A percentile compares a stretch with the other conserved stretches of the same genome.
Evolutionary conservation across 2,113 vertebrate genomes (phyloP).

Genomic region (Lethenteron camtschaticum): DNA sequence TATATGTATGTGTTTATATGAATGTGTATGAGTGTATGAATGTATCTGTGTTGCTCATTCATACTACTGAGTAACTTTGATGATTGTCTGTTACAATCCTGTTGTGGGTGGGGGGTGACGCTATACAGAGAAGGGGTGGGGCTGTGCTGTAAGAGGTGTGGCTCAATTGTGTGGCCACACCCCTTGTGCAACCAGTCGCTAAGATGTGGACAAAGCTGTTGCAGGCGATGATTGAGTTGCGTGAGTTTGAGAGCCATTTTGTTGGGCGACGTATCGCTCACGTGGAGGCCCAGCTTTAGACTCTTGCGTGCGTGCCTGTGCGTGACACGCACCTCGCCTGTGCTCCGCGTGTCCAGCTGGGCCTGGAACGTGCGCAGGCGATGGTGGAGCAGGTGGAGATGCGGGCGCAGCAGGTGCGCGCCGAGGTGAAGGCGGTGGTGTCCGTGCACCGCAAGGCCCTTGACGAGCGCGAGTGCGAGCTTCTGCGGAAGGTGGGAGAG

Average conservation of each 20-base stretch:
- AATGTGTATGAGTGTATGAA: neutral
- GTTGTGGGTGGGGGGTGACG: no score
- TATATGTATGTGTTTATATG: neutral
- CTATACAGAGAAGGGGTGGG: no score
- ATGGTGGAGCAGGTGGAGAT: conserved; percentile 92
- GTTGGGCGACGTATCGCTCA: no score
- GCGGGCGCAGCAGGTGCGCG: conserved; percentile 82
- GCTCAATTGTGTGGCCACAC: no score
- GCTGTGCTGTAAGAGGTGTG: no score
- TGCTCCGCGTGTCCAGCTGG: conserved; percentile 31
- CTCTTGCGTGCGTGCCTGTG: neutral
- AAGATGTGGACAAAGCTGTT: no score
- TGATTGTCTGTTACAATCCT: no score
- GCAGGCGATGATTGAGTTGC: no score
- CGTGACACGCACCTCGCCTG: neutral
- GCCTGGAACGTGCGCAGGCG: conserved; percentile 88
- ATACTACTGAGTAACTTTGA: no score
- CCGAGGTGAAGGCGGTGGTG: conserved; percentile 81
- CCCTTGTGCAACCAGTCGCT: no score
- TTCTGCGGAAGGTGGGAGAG: conserved; percentile 72
- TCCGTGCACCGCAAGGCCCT: conserved; percentile 73
- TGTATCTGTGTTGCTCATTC: no score
- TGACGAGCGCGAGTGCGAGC: conserved; percentile 83
- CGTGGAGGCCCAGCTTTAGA: neutral
- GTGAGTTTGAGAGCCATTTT: no score